Conservation (phyloP, 2,113 vertebrate genomes). For the Neotoma lepida region DNA sequence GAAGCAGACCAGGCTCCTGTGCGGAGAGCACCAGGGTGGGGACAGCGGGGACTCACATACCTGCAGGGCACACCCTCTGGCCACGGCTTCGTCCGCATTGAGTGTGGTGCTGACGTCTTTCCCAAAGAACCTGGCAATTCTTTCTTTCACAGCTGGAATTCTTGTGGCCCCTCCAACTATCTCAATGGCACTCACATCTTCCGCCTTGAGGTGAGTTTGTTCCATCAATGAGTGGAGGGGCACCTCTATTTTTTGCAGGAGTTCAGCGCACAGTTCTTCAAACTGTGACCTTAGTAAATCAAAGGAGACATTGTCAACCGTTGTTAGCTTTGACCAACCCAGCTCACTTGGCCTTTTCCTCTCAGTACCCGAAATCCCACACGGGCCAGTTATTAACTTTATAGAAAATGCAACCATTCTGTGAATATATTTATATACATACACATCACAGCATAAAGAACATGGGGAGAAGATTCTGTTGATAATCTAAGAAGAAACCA, state of each 20-base stretch:
- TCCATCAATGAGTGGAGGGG: slow-evolving; percentile 86
- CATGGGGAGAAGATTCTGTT: neutral
- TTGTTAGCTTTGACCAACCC: neutral
- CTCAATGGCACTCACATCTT: slow-evolving; percentile 88
- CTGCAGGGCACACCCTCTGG: slow-evolving; percentile 89
- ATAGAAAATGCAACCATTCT: neutral
- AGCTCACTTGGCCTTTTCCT: neutral
- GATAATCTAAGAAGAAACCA: neutral
- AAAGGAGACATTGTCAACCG: neutral
- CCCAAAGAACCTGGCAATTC: slow-evolving; percentile 88
- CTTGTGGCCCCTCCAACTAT: slow-evolving; percentile 89
- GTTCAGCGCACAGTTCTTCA: slow-evolving; percentile 87
- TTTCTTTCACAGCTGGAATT: slow-evolving; percentile 89
- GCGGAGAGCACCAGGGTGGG: no score
- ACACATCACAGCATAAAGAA: neutral
- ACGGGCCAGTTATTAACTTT: neutral
- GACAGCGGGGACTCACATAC: neutral
- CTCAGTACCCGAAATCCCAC: neutral
- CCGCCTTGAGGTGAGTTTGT: slow-evolving; percentile 84
- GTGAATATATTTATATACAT: neutral
- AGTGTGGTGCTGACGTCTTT: slow-evolving; percentile 89
- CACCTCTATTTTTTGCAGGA: slow-evolving; percentile 85
- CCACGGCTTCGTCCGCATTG: slow-evolving; percentile 90
- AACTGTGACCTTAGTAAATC: slow-evolving; percentile 84
- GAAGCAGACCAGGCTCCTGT: neutral